These are phyloP conservation scores for Rhinolophus sinicus DNA, from an alignment of 2,113 vertebrate genomes.

Conservation along the genomic window DNA sequence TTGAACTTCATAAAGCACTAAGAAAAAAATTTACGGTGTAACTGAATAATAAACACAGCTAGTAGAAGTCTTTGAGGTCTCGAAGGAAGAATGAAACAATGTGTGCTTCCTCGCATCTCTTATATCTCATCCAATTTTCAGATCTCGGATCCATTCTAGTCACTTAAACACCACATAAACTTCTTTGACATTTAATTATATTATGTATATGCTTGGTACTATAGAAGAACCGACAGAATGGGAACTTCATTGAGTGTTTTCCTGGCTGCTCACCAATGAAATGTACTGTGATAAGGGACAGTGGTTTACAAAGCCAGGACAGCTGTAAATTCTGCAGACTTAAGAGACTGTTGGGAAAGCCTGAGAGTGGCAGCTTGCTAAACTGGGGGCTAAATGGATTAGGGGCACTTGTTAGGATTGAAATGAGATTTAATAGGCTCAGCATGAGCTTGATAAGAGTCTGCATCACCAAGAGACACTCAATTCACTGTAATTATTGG, in stretches of 20 bases:
- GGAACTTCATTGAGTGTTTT: conserved; percentile 67
- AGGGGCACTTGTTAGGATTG: neutral
- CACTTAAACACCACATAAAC: conserved; percentile 71
- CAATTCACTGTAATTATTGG: conserved; percentile 64
- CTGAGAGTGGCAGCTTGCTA: neutral
- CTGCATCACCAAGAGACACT: conserved; percentile 46
- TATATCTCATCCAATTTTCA: conserved; percentile 68
- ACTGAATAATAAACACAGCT: conserved; percentile 62
- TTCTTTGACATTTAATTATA: conserved; percentile 76
- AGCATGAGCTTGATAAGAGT: conserved; percentile 31
- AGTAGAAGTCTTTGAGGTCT: conserved; percentile 17
- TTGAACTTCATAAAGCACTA: conserved; percentile 70
- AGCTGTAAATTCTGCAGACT: conserved; percentile 49
- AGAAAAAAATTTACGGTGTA: conserved; percentile 70
- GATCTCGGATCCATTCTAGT: conserved; percentile 55
- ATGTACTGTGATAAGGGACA: neutral
- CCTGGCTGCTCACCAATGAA: conserved; percentile 54
- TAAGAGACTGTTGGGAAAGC: neutral
- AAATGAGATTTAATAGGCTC: conserved; percentile 25
- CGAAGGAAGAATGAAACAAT: conserved; percentile 61
- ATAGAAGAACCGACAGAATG: conserved; percentile 30
- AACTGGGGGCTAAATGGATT: neutral
- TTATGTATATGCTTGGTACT: conserved; percentile 42
- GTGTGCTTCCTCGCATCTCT: neutral
- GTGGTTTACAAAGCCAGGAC: neutral